Conservation (phyloP, 2,797 vertebrate species). For the Pipistrellus pipistrellus region DNA sequence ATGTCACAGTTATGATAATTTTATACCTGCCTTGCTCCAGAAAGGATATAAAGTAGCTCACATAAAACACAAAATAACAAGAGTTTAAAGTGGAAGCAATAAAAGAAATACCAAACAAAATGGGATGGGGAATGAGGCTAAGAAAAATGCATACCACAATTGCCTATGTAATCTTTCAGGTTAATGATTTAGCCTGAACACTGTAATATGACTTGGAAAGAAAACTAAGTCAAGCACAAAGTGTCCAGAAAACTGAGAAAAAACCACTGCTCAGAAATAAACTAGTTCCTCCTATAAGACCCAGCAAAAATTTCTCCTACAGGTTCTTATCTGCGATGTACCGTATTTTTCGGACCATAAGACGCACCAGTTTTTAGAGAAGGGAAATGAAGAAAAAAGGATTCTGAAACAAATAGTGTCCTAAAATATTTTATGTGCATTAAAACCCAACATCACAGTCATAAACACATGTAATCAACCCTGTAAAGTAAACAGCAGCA, state of each 20-base stretch:
- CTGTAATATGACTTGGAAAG: conserved; percentile 16
- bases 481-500: too few species aligned
- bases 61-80: conserved; percentile 61
- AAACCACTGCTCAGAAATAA: background rate
- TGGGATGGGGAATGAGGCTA: background rate
- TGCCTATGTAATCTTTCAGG: background rate
- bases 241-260: background rate
- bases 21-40: conserved; percentile 46
- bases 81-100: conserved; percentile 63
- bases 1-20: conserved; percentile 59
- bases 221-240: conserved; percentile 42
- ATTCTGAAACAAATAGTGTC: too few species aligned
- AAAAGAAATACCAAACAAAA: conserved; percentile 68
- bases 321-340: background rate
- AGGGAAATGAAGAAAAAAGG: too few species aligned
- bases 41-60: conserved; percentile 48
- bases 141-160: background rate
- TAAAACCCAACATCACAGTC: too few species aligned
- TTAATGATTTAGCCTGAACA: background rate
- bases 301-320: background rate
- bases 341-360: too few species aligned
- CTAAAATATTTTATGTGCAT: too few species aligned
- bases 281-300: background rate
- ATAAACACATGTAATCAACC: too few species aligned
- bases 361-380: too few species aligned